Evolutionary conservation across 2,888 invertebrate species (phyloP), one percentile per base, ranked within the genome.

Genomic region (Merodon equestris): DNA sequence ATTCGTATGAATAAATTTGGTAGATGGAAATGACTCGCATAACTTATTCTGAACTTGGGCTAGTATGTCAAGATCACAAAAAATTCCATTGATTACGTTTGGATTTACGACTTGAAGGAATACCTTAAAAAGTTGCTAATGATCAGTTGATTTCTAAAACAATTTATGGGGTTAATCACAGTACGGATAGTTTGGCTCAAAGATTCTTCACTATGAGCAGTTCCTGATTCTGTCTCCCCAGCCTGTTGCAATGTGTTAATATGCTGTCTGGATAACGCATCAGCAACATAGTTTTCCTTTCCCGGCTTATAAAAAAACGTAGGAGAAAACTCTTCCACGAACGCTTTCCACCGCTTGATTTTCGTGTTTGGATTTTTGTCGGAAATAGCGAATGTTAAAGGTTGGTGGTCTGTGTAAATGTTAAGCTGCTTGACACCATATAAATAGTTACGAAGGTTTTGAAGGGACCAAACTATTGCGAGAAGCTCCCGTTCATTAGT

Each of bases 401-500:
- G 58, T 18, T 81, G 75, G 12, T 75, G 67, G 45, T 81, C 81
- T 2, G 81, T 81, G 17, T 19, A 68, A 13, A 74, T 79, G 14
- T 67, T 68, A 9, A 74, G 27, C 12, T 42, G 27, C 10, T 15
- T 83, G 34, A 81, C 82, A 1, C 86, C 86, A 36, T 85, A 86
- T 3, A 88, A 18, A 42, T 86, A 86, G 1, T 85, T 85, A 19
- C 86, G 54, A 34, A 87, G 86, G 42, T 86, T 84, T 75, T 86
- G 85, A 1, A 83, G 66, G 0, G 85, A 85, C 85, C 84, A 86
- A 1, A 87, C 83, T 10, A 87, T 84, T 0, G 83, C 83, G 42
- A 86, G 47, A 1, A 87, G 57, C 81, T 87, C 86, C 47, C 86
- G 86, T 66, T 87, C 86, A 12, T 86, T 84, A 0, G 83, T 83